phyloP scores from a whole-genome alignment of 2,113 vertebrate species.

The Microtus ochrogaster region DNA sequence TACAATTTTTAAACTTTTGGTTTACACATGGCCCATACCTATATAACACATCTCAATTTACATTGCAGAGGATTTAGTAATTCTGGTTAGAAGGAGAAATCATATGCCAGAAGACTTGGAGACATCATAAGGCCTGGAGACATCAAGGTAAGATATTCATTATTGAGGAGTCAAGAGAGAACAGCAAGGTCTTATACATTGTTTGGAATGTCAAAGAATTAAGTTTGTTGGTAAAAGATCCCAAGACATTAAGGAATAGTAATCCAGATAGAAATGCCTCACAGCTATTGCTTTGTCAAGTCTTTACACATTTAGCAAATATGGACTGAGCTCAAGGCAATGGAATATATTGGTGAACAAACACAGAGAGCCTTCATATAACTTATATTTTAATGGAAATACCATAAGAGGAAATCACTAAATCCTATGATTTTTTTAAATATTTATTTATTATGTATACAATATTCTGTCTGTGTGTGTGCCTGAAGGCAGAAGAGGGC shows the following conservation, averaged over 20 bases:
- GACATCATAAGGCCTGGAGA: background rate
- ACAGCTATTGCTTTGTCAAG: constrained; percentile 19
- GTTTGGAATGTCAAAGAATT: constrained; percentile 1
- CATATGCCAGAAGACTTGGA: constrained; percentile 1
- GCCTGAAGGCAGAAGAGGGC: too few species aligned
- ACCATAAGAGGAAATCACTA: background rate
- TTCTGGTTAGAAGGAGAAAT: background rate
- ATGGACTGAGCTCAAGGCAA: background rate
- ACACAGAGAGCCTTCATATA: background rate
- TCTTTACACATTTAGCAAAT: constrained; percentile 36
- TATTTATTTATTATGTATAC: too few species aligned
- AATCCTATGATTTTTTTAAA: background rate
- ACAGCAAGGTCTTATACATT: background rate
- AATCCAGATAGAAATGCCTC: constrained; percentile 14
- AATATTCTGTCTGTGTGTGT: too few species aligned
- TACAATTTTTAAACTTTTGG: constrained; percentile 42
- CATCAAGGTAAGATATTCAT: background rate
- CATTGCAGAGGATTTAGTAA: background rate
- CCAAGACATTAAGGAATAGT: background rate
- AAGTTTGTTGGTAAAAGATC: background rate
- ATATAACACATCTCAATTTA: background rate
- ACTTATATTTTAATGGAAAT: background rate
- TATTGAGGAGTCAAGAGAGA: background rate
- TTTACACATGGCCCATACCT: background rate
- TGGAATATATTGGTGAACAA: background rate